Percentiles rank a stretch among this genome's conserved stretches.
phyloP scores from a whole-genome alignment of 2,888 invertebrate species.

The Melanostoma mellinum region DNA sequence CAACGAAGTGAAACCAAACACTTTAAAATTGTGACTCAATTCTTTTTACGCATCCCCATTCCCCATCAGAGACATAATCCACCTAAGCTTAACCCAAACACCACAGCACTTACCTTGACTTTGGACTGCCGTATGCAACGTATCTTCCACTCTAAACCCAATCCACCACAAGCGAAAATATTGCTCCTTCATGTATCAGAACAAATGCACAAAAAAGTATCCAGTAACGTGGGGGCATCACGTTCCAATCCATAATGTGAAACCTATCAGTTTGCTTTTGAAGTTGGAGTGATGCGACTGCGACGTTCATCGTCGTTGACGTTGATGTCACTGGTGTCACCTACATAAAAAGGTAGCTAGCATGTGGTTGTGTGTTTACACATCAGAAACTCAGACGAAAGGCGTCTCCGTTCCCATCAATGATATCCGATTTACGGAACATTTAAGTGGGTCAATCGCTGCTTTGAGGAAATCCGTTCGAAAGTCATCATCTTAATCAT shows the following conservation, averaged over 20 bases:
- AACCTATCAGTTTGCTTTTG: constrained; percentile 39
- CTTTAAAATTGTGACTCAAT: no score
- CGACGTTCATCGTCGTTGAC: background rate
- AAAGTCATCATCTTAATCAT: constrained; percentile 41
- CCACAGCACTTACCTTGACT: no score
- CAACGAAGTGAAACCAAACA: no score
- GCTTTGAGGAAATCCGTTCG: constrained; percentile 42
- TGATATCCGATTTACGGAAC: constrained; percentile 38
- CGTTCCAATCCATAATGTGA: constrained; percentile 44
- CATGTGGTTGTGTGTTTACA: constrained; percentile 29
- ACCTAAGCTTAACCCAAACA: no score
- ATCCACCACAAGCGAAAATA: background rate
- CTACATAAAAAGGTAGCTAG: background rate
- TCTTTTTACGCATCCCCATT: no score
- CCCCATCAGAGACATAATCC: no score
- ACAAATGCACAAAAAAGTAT: constrained; percentile 37
- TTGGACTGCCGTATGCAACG: no score
- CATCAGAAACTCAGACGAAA: constrained; percentile 14
- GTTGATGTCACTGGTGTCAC: constrained; percentile 10
- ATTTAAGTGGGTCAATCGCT: constrained; percentile 60
- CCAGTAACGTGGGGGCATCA: constrained; percentile 30
- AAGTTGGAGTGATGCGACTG: constrained; percentile 17
- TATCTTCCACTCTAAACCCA: no score
- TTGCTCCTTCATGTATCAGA: constrained; percentile 29
- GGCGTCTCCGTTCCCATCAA: constrained; percentile 43